phyloP scores from a whole-genome alignment of 2,797 vertebrate genomes.

The Acanthurus tractus region DNA sequence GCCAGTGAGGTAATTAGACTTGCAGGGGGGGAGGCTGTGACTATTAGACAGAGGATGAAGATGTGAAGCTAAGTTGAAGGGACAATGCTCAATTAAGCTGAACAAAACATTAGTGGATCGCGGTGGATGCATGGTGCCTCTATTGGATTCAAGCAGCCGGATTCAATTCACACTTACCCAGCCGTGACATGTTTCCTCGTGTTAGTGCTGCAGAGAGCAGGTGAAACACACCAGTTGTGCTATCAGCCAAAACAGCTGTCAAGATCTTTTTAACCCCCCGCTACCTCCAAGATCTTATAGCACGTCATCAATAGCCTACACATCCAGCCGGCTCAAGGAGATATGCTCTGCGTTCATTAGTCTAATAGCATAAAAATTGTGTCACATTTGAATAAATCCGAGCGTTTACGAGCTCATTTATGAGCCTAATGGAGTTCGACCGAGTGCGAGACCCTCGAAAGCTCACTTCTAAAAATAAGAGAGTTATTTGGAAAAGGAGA shows the following conservation, averaged over 20 bases:
- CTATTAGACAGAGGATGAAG: slow-evolving; percentile 78
- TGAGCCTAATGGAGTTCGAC: slow-evolving; percentile 74
- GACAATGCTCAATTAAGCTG: slow-evolving; percentile 86
- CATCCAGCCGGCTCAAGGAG: slow-evolving; percentile 18
- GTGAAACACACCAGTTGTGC: slow-evolving; percentile 59
- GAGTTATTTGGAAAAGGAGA: slow-evolving; percentile 45
- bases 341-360: slow-evolving; percentile 50
- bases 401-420: slow-evolving; percentile 78
- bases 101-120: slow-evolving; percentile 86
- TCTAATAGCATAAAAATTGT: slow-evolving; percentile 55
- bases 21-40: slow-evolving; percentile 62
- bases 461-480: slow-evolving; percentile 68
- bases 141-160: slow-evolving; percentile 80
- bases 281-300: slow-evolving; percentile 6
- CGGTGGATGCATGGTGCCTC: slow-evolving; percentile 76
- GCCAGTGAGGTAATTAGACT: slow-evolving; percentile 80
- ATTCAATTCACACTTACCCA: slow-evolving; percentile 83
- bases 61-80: slow-evolving; percentile 84
- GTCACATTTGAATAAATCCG: slow-evolving; percentile 64
- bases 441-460: slow-evolving; percentile 53
- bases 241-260: slow-evolving; percentile 63
- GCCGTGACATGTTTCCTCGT: slow-evolving; percentile 78
- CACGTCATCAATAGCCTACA: slow-evolving; percentile 29
- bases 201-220: slow-evolving; percentile 67
- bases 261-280: slow-evolving; percentile 50